phyloP scores from a whole-genome alignment of 2,797 vertebrate species.

The Fistularia tabacaria region DNA sequence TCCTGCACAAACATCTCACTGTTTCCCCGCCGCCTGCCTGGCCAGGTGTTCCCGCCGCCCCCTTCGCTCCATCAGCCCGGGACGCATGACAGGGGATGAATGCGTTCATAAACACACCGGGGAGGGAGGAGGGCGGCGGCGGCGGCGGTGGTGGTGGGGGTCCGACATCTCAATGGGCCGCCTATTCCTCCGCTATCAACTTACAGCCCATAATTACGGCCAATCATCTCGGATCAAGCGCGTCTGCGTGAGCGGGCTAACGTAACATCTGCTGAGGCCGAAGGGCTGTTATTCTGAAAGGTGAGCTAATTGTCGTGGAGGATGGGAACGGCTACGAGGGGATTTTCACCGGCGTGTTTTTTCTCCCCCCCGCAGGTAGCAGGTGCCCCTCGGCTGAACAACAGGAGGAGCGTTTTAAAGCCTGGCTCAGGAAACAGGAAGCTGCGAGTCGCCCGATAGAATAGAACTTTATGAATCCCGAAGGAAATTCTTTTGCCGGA shows the following conservation, averaged over 20 bases:
- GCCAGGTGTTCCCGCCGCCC: slow-evolving; percentile 66
- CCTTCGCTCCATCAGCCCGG: slow-evolving; percentile 38
- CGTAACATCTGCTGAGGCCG: slow-evolving; percentile 71
- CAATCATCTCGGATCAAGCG: slow-evolving; percentile 77
- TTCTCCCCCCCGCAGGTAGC: too few relatives aligned
- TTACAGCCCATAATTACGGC: slow-evolving; percentile 81
- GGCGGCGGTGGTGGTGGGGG: slow-evolving; percentile 25
- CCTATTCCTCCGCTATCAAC: slow-evolving; percentile 74
- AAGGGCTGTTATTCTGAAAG: slow-evolving; percentile 57
- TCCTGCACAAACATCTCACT: slow-evolving; percentile 40
- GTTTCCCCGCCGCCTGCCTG: slow-evolving; percentile 36
- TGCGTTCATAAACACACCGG: slow-evolving; percentile 53
- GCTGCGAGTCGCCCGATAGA: too few relatives aligned
- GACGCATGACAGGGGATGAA: slow-evolving; percentile 54
- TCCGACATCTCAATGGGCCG: slow-evolving; percentile 74
- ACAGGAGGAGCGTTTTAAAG: too few relatives aligned
- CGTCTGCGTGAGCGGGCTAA: slow-evolving; percentile 69
- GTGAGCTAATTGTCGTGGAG: slow-evolving; percentile 53
- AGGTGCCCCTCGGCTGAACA: too few relatives aligned
- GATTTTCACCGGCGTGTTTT: background rate
- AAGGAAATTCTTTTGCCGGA: too few relatives aligned
- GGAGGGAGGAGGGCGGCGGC: background rate
- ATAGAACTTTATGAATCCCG: too few relatives aligned
- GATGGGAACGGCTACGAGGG: slow-evolving; percentile 3
- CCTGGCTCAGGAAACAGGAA: too few relatives aligned